Conservation (phyloP, 37 sponge, comb jelly and placozoan species). For the Aplysina aerophoba region DNA sequence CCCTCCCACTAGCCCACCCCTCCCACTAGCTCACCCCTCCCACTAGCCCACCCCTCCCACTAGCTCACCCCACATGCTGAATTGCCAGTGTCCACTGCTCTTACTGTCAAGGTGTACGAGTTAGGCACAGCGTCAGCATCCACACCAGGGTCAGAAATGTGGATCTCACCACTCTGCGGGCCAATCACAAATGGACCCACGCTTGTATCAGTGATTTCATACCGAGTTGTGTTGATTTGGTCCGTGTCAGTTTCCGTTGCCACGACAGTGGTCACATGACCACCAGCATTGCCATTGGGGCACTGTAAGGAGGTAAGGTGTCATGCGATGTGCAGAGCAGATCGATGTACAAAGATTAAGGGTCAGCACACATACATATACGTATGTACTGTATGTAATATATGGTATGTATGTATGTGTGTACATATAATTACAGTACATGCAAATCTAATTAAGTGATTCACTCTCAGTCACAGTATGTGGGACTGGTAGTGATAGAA, state of each 20-base stretch:
- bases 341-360: no score
- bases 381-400: no score
- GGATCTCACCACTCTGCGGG: constrained; percentile 36
- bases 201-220: background rate
- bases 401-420: no score
- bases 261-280: constrained; percentile 12
- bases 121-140: constrained; percentile 26
- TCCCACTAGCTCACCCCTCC: no score
- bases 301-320: background rate
- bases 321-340: no score
- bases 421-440: no score
- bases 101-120: background rate
- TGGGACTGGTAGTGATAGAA: no score
- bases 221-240: background rate
- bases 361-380: no score
- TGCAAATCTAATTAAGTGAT: no score
- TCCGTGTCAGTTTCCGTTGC: constrained; percentile 20
- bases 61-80: background rate
- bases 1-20: no score
- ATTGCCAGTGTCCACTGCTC: background rate
- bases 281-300: constrained; percentile 24
- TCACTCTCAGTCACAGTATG: no score
- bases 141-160: constrained; percentile 29
- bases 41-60: no score
- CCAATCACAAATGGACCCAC: constrained; percentile 21